Conservation (phyloP, 2,797 vertebrate species). For the Argyrosomus regius region DNA sequence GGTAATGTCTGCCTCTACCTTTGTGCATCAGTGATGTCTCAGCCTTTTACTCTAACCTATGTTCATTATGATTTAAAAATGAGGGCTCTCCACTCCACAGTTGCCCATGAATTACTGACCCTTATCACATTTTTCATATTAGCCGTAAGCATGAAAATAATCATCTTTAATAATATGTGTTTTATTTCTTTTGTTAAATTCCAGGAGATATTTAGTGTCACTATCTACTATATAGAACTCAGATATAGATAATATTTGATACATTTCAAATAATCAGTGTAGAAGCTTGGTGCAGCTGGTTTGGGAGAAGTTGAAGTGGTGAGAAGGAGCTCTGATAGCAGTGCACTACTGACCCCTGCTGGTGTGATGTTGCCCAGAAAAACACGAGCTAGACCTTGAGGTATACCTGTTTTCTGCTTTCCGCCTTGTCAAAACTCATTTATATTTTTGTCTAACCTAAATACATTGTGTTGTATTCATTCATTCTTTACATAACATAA, state of each 20-base stretch:
- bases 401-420: not conserved
- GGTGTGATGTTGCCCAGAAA: slow-evolving; percentile 34
- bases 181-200: slow-evolving; percentile 6
- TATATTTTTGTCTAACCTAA: not conserved
- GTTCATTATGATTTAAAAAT: slow-evolving; percentile 70
- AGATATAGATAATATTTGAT: not conserved
- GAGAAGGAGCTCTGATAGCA: slow-evolving; percentile 18
- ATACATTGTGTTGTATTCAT: not conserved
- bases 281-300: slow-evolving; percentile 25
- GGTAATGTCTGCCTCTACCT: slow-evolving; percentile 49
- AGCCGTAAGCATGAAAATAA: slow-evolving; percentile 45
- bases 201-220: not conserved
- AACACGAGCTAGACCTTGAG: slow-evolving; percentile 9
- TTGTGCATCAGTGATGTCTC: slow-evolving; percentile 60
- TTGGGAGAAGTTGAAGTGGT: slow-evolving; percentile 13
- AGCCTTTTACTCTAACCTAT: slow-evolving; percentile 32
- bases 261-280: slow-evolving; percentile 28
- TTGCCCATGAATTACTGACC: slow-evolving; percentile 54
- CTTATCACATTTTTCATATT: slow-evolving; percentile 51
- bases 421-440: not conserved
- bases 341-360: slow-evolving; percentile 83
- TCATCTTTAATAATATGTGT: slow-evolving; percentile 27
- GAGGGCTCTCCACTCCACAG: slow-evolving; percentile 20
- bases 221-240: not conserved
- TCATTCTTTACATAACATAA: not conserved